These are phyloP conservation scores for Zapornia atra DNA, from an alignment of 2,113 vertebrate genomes.

Conservation along the genomic window DNA sequence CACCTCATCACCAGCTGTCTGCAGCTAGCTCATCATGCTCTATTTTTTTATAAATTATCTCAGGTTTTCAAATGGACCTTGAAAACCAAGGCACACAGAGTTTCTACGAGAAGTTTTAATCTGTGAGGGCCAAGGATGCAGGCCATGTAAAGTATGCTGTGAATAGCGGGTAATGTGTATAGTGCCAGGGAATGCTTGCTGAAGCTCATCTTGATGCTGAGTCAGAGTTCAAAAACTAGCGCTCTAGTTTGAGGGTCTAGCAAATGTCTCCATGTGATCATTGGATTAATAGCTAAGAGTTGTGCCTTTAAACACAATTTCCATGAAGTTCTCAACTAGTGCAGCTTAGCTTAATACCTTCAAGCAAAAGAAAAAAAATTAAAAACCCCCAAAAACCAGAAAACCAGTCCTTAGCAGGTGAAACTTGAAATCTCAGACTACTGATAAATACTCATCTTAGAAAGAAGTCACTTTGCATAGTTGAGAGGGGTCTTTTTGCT, in stretches of 20 bases:
- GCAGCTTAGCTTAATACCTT: neutral
- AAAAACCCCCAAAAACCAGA: too few relatives aligned
- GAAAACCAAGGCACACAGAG: fast-evolving
- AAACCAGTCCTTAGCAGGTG: neutral
- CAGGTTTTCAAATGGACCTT: neutral
- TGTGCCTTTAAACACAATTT: neutral
- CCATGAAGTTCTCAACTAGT: neutral
- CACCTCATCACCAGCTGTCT: neutral
- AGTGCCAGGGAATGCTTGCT: neutral
- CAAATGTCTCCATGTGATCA: neutral
- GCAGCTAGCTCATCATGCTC: neutral
- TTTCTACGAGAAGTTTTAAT: neutral
- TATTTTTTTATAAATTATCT: neutral
- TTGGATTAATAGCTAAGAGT: neutral
- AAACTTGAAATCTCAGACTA: neutral
- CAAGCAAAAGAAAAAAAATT: neutral
- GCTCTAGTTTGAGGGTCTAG: fast-evolving
- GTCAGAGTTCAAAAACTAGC: neutral
- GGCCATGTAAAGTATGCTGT: neutral
- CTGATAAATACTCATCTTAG: neutral
- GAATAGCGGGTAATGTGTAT: neutral
- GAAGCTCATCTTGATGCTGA: neutral
- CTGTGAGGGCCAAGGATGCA: too few relatives aligned
- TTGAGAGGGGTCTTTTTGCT: neutral
- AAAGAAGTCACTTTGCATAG: neutral